Percentiles rank a stretch among this genome's conserved stretches.
Evolutionary conservation across 1,140 invertebrate species (phyloP).

Genomic region (Drosophila busckii): DNA sequence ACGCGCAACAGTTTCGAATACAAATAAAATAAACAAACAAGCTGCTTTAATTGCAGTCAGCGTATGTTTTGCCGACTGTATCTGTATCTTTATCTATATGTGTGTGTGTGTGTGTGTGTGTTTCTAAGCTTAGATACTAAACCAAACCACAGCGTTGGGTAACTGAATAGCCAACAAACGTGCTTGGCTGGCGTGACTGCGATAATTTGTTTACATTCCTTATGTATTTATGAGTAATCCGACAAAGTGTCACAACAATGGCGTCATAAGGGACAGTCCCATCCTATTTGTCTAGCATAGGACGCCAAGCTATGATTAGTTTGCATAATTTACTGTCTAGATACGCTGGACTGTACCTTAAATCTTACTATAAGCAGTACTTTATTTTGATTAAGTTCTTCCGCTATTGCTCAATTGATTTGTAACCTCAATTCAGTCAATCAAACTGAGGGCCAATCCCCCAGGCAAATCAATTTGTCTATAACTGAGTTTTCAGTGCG

Average conservation of each 20-base stretch:
- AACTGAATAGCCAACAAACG: slow-evolving; percentile 16
- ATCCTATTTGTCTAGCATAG: too few species aligned
- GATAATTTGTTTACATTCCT: slow-evolving; percentile 57
- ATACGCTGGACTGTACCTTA: too few species aligned
- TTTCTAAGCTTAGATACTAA: too few species aligned
- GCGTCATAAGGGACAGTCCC: slow-evolving; percentile 47
- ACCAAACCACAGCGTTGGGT: slow-evolving; percentile 9
- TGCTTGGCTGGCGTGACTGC: slow-evolving; percentile 61
- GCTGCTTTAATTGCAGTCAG: slow-evolving; percentile 23
- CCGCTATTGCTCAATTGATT: slow-evolving; percentile 52
- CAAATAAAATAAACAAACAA: slow-evolving; percentile 3
- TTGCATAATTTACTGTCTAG: too few species aligned
- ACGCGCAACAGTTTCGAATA: slow-evolving; percentile 24
- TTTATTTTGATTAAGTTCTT: slow-evolving; percentile 13
- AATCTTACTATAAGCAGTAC: not conserved
- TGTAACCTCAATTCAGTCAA: slow-evolving; percentile 65
- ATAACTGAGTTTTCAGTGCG: slow-evolving; percentile 32
- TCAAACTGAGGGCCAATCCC: slow-evolving; percentile 27
- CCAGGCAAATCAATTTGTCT: slow-evolving; percentile 41
- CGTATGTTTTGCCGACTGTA: too few species aligned
- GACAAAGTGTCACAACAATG: slow-evolving; percentile 54
- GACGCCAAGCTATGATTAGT: too few species aligned
- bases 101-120: too few species aligned
- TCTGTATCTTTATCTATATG: too few species aligned
- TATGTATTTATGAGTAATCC: slow-evolving; percentile 38